These are phyloP conservation scores for Otolemur crassicaudatus DNA, from an alignment of 2,797 vertebrate species.

Conservation along the genomic window DNA sequence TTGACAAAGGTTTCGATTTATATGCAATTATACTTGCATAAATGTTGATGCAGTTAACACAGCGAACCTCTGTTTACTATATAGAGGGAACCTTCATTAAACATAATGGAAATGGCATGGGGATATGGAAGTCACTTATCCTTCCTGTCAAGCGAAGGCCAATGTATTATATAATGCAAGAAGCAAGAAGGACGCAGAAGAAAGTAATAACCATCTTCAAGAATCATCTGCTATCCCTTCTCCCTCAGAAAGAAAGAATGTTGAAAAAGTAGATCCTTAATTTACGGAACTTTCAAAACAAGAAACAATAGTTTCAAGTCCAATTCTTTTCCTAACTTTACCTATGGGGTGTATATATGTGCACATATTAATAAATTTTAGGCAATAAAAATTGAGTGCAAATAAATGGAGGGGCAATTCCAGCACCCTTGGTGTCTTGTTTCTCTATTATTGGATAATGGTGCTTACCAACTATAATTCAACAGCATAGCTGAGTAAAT, in stretches of 20 bases:
- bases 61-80: neutral
- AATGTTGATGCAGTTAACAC: neutral
- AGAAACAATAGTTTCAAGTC: neutral
- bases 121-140: neutral
- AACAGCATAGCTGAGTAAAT: neutral
- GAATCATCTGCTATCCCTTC: neutral
- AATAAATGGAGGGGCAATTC: neutral
- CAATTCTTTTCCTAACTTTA: neutral
- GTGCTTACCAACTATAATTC: conserved; percentile 1
- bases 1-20: neutral
- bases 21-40: neutral
- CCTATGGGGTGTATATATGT: rapidly evolving
- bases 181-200: neutral
- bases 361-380: neutral
- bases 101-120: neutral
- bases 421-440: neutral
- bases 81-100: neutral
- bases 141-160: neutral
- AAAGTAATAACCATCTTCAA: neutral
- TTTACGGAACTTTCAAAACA: neutral
- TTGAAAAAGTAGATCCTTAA: neutral
- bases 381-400: neutral
- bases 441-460: neutral
- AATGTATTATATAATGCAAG: neutral
- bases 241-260: neutral